Evolutionary conservation across 2,888 invertebrate genomes (phyloP).

Genomic region (Calameuta idolon): DNA sequence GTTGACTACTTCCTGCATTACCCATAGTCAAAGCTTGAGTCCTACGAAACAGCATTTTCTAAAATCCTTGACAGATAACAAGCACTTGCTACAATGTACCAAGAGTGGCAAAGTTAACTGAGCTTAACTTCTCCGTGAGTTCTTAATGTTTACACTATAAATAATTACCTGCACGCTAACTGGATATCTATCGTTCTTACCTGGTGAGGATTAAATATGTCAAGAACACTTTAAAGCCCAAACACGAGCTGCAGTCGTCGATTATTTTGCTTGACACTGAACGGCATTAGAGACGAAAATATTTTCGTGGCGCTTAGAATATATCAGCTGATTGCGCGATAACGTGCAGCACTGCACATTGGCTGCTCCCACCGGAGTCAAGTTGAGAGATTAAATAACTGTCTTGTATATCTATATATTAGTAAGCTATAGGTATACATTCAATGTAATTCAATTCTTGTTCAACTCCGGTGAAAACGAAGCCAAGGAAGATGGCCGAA

Average conservation of each 20-base stretch:
- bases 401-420: background rate
- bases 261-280: background rate
- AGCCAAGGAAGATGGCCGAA: no score
- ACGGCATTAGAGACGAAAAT: background rate
- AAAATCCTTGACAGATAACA: background rate
- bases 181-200: background rate
- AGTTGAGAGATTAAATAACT: background rate
- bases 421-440: background rate
- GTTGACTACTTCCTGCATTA: constrained; percentile 80
- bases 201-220: background rate
- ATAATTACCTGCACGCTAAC: background rate
- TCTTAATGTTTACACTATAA: background rate
- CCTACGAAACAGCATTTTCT: constrained; percentile 14
- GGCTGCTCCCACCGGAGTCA: background rate
- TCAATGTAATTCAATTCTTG: background rate
- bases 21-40: constrained; percentile 76
- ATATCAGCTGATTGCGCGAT: background rate
- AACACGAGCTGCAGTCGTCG: background rate
- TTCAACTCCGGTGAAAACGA: no score
- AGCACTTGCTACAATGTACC: background rate
- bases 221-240: background rate
- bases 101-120: background rate
- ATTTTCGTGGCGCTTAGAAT: background rate
- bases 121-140: background rate
- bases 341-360: background rate